Conservation (phyloP, 2,888 invertebrate species). For the Meliscaeva auricollis region DNA sequence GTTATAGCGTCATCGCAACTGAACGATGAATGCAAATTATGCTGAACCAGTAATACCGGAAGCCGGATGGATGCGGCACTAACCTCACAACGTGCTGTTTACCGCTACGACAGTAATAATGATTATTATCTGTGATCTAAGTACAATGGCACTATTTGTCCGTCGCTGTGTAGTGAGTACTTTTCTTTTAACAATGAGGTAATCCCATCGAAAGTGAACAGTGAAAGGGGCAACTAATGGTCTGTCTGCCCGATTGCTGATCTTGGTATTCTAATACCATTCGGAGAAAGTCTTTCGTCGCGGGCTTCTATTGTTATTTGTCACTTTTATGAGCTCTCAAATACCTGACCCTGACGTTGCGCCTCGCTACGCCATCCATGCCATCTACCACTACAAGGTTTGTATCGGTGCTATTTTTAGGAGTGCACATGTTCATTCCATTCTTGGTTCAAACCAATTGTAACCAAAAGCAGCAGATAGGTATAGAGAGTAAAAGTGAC, state of each 20-base stretch:
- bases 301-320: slow-evolving; percentile 7
- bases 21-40: slow-evolving; percentile 57
- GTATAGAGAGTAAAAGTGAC: slow-evolving; percentile 59
- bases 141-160: slow-evolving; percentile 16
- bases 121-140: slow-evolving; percentile 31
- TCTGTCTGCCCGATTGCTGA: not conserved
- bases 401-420: too few relatives aligned
- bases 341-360: not conserved
- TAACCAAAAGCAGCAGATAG: not conserved
- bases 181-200: slow-evolving; percentile 55
- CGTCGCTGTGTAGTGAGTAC: slow-evolving; percentile 1
- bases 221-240: slow-evolving; percentile 59
- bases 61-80: slow-evolving; percentile 45
- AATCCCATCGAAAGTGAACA: slow-evolving; percentile 44
- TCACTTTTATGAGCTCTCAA: slow-evolving; percentile 18
- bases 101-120: not conserved
- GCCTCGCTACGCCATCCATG: not conserved
- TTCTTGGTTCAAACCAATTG: not conserved
- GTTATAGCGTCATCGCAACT: not conserved
- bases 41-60: slow-evolving; percentile 43
- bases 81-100: slow-evolving; percentile 14
- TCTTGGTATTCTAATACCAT: slow-evolving; percentile 48
- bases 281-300: slow-evolving; percentile 53
- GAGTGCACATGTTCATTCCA: slow-evolving; percentile 14
- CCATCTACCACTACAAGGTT: too few relatives aligned